Evolutionary conservation across 2,113 vertebrate species (phyloP), one percentile per base, ranked within the genome.

Genomic region (Pteronura brasiliensis): DNA sequence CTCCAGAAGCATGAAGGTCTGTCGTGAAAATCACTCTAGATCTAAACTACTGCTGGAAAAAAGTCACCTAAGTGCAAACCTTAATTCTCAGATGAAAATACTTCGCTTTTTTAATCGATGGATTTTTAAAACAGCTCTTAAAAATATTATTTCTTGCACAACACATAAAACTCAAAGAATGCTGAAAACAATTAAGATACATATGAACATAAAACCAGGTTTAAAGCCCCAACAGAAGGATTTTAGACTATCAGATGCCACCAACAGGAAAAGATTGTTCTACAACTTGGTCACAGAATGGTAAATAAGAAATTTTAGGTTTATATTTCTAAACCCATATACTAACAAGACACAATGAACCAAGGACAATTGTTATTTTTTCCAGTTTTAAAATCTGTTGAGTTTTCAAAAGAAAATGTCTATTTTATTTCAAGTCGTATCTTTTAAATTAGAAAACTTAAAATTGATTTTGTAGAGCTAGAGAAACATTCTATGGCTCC

Each of bases 141-240:
- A 94, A 93, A 92, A 82, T 79, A 82, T 4, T 0, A 47, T 83
- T 85, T 92, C 74, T 44, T 25, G 31, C 95, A 86, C 69, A 55
- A 90, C 34, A 84, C 44, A 90, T 34, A 65, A 97, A 92, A 90
- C 36, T 87, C 59, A 92, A 92, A 83, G 18, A 79, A 72, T 39
- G 39, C 29, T 93, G 6, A 94, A 59, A 36, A 80, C 90, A 92
- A 31, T 7, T 17, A 93, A 82, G 25, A 86, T 29, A 57, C 7
- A 91, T 52, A 81, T 2, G 27, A 94, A 94, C 55, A 84, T 61
- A 93, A 96, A 94, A 84, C 69, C 83, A 84, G n/a, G 59, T 90
- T 69, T 67, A 76, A 61, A 47, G 44, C 31, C 89, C 72, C 96
- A 86, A 71, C 59, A 79, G 85, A 85, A 86, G 11, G 18, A 85